phyloP scores from a whole-genome alignment of 2,113 vertebrate genomes.

The Saguinus imperator region DNA sequence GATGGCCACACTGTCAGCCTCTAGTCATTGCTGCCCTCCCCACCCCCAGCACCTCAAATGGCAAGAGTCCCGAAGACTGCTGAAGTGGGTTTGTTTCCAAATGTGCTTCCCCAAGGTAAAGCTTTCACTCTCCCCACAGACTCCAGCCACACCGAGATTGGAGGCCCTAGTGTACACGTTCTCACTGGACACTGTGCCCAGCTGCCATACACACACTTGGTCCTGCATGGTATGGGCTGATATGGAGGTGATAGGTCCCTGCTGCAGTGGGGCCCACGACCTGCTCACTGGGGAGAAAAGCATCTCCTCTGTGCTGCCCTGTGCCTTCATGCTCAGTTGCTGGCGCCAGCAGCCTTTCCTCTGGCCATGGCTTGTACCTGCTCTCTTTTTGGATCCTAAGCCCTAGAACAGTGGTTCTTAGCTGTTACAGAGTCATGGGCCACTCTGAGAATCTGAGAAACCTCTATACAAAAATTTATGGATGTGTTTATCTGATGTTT shows the following conservation, averaged over 20 bases:
- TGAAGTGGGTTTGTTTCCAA: too few relatives aligned
- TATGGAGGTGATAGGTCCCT: neutral
- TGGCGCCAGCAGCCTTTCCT: neutral
- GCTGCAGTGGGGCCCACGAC: neutral
- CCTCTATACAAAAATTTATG: neutral
- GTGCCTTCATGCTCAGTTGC: too few relatives aligned
- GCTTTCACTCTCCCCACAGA: too few relatives aligned
- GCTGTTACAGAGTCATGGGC: neutral
- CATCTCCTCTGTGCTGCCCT: neutral
- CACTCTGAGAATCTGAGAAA: neutral
- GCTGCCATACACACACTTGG: neutral
- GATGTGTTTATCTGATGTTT: neutral
- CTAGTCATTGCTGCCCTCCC: too few relatives aligned
- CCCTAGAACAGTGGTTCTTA: neutral
- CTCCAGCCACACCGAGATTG: too few relatives aligned
- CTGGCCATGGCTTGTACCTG: rapidly evolving
- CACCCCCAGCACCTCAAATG: neutral
- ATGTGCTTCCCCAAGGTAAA: too few relatives aligned
- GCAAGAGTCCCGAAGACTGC: neutral
- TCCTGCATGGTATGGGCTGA: neutral
- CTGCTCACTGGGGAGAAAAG: neutral
- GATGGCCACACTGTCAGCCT: neutral
- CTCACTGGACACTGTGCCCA: neutral
- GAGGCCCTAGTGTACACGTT: neutral
- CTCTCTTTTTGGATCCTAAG: too few relatives aligned